Percentiles rank a stretch among this genome's conserved stretches.
Conservation (phyloP, 2,888 invertebrate species). For the Drosophila mercatorum region DNA sequence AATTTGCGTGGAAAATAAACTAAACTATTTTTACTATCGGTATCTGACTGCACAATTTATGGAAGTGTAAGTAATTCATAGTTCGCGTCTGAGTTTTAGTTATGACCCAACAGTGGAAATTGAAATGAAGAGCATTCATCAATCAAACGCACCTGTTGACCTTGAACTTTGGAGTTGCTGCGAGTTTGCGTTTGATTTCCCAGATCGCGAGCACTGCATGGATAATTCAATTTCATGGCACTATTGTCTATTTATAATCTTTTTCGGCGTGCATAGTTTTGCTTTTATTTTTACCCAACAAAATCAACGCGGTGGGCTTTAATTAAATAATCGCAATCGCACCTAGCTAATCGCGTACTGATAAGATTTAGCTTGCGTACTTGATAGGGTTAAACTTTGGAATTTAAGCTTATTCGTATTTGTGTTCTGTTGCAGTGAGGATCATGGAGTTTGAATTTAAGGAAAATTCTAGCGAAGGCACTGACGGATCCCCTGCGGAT, state of each 20-base stretch:
- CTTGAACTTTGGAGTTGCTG: slow-evolving; percentile 57
- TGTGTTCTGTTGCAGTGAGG: slow-evolving; percentile 38
- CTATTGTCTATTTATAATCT: slow-evolving; percentile 17
- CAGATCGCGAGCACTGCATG: slow-evolving; percentile 10
- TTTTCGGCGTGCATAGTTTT: not conserved
- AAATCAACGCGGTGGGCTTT: not conserved
- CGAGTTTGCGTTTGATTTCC: not conserved
- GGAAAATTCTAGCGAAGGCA: slow-evolving; percentile 28
- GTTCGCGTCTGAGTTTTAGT: not conserved
- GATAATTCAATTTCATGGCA: slow-evolving; percentile 22
- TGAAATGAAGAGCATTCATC: not conserved
- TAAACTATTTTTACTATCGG: not conserved
- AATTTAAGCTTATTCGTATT: slow-evolving; percentile 45
- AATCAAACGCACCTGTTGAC: slow-evolving; percentile 23
- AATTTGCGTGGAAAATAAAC: slow-evolving; percentile 8
- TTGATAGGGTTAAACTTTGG: slow-evolving; percentile 58
- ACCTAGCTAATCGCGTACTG: slow-evolving; percentile 42
- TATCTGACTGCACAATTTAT: not conserved
- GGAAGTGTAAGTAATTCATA: slow-evolving; percentile 20
- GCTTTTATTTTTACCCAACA: not conserved
- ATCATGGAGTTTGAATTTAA: slow-evolving; percentile 48
- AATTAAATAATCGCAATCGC: slow-evolving; percentile 49
- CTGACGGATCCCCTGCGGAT: slow-evolving; percentile 31
- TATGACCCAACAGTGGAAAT: not conserved
- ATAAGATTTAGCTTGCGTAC: slow-evolving; percentile 29